Conservation (phyloP, 2,113 vertebrate genomes). For the Hydrochoerus hydrochaeris region DNA sequence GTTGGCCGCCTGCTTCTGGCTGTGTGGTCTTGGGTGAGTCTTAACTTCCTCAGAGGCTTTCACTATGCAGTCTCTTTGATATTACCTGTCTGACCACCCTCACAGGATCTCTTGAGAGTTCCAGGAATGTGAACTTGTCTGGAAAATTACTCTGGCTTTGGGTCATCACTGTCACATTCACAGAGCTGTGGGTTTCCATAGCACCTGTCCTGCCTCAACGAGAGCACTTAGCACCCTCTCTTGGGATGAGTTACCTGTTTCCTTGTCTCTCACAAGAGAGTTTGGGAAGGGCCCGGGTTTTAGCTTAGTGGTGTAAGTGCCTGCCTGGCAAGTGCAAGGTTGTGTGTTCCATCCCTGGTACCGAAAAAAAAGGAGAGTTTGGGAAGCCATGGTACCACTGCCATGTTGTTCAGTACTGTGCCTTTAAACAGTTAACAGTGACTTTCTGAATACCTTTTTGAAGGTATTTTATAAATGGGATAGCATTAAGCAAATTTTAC, state of each 20-base stretch:
- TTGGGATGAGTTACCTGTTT: neutral
- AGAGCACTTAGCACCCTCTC: neutral
- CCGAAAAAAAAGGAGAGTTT: neutral
- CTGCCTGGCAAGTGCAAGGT: no score
- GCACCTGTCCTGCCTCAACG: neutral
- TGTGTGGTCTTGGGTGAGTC: neutral
- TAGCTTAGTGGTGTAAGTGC: no score
- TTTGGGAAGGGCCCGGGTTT: neutral
- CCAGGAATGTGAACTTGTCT: neutral
- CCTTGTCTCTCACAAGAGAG: neutral
- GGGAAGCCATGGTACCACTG: neutral
- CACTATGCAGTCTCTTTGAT: neutral
- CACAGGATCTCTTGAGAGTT: neutral
- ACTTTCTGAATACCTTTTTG: neutral
- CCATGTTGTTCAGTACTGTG: neutral
- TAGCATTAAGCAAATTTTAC: neutral
- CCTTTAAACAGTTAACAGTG: neutral
- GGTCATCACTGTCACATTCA: neutral
- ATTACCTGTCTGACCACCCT: neutral
- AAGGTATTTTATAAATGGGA: slow-evolving; percentile 30
- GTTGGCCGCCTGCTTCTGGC: neutral
- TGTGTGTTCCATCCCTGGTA: no score
- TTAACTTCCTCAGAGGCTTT: neutral
- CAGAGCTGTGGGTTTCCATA: neutral
- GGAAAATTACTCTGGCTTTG: slow-evolving; percentile 12